These are phyloP conservation scores for Muscicapa striata DNA, from an alignment of 2,797 vertebrate species.

Conservation along the genomic window DNA sequence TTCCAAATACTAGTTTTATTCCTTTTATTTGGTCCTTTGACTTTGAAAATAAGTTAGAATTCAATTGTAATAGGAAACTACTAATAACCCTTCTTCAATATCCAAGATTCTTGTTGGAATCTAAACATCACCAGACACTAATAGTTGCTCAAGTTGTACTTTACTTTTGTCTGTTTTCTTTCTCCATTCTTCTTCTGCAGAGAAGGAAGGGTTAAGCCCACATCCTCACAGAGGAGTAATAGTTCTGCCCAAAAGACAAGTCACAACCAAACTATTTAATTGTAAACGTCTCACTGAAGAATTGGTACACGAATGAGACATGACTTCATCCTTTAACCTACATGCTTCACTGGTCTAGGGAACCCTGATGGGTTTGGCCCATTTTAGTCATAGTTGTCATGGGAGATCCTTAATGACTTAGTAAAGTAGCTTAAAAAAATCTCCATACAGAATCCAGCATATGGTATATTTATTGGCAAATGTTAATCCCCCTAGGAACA, in stretches of 20 bases:
- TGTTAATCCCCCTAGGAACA: constrained; percentile 53
- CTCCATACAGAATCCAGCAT: constrained; percentile 53
- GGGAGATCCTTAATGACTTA: constrained; percentile 64
- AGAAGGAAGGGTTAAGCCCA: constrained; percentile 34
- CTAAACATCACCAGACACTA: not conserved
- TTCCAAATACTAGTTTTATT: not conserved
- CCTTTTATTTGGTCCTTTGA: not conserved
- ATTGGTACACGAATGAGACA: constrained; percentile 57
- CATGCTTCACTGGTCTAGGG: constrained; percentile 44
- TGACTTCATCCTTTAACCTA: constrained; percentile 68
- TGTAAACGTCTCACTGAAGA: constrained; percentile 52
- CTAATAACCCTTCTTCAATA: not conserved
- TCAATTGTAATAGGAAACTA: not conserved
- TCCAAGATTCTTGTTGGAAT: not conserved
- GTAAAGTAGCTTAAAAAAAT: constrained; percentile 63
- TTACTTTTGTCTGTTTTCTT: not conserved
- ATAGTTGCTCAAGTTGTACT: not conserved
- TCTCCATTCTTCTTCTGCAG: not conserved
- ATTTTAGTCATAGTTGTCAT: constrained; percentile 59
- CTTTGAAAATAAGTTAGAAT: not conserved
- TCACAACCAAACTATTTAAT: constrained; percentile 62
- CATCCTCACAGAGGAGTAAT: not conserved
- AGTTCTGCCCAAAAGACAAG: constrained; percentile 42
- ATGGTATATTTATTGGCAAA: constrained; percentile 73
- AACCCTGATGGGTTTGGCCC: constrained; percentile 64